Conservation (phyloP, 2,888 invertebrate species). For the Melipona beecheii region DNA sequence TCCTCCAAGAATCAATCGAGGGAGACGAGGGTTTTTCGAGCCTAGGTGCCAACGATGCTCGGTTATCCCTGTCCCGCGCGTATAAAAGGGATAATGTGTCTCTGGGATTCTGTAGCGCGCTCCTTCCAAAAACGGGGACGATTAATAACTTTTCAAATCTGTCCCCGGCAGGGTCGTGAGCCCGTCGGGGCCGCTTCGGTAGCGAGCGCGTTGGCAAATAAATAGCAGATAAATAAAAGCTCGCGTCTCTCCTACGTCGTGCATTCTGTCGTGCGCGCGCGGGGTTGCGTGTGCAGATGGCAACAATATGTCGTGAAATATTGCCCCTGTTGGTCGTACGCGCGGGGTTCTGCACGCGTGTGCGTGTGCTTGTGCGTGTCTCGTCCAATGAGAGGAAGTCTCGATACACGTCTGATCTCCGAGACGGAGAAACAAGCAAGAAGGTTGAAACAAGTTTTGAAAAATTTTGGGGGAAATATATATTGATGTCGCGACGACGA, state of each 20-base stretch:
- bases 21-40: constrained; percentile 41
- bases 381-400: constrained; percentile 25
- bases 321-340: constrained; percentile 73
- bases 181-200: constrained; percentile 71
- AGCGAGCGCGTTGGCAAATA: constrained; percentile 81
- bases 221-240: constrained; percentile 83
- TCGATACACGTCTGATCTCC: constrained; percentile 27
- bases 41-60: constrained; percentile 59
- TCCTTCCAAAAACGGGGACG: constrained; percentile 76
- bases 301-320: constrained; percentile 84
- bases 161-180: constrained; percentile 79
- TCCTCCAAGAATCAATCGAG: constrained; percentile 36
- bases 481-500: neutral
- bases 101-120: constrained; percentile 30
- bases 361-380: constrained; percentile 27
- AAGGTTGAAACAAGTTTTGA: neutral
- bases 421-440: neutral
- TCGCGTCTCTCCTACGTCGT: constrained; percentile 74
- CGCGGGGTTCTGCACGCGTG: constrained; percentile 34
- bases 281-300: constrained; percentile 83
- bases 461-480: constrained; percentile 2
- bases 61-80: constrained; percentile 55
- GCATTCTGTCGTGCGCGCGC: constrained; percentile 72
- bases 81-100: constrained; percentile 24
- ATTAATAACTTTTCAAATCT: constrained; percentile 83